Conservation (phyloP, 2,888 invertebrate genomes). For the Fragum fragum region DNA sequence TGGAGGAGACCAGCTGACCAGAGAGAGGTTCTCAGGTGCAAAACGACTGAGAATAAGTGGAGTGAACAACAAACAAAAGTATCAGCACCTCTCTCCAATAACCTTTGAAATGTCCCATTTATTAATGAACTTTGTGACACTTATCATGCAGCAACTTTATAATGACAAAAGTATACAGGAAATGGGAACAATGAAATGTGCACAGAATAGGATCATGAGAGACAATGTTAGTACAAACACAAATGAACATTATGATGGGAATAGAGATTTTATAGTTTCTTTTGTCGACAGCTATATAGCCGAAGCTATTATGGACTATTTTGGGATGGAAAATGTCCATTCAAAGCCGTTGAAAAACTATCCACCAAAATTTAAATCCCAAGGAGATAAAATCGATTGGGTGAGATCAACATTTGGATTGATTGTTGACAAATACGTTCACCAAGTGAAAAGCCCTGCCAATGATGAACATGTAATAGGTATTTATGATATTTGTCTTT, state of each 20-base stretch:
- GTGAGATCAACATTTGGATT: no score
- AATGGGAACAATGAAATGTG: neutral
- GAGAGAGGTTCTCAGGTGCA: slow-evolving; percentile 38
- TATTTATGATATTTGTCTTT: no score
- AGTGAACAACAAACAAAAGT: slow-evolving; percentile 12
- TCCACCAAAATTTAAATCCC: neutral
- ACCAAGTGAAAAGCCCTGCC: no score
- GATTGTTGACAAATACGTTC: no score
- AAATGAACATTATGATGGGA: neutral
- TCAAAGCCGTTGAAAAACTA: neutral
- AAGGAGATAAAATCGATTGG: no score
- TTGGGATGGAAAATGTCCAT: slow-evolving; percentile 2
- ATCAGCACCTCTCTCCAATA: slow-evolving; percentile 4
- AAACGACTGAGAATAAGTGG: slow-evolving; percentile 30
- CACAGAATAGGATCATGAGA: neutral
- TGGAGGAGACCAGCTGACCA: slow-evolving; percentile 39
- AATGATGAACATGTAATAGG: no score
- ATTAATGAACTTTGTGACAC: neutral
- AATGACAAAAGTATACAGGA: neutral
- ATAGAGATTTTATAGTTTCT: neutral
- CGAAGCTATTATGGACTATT: neutral
- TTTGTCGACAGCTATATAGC: neutral
- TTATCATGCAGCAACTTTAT: neutral
- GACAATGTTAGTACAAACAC: neutral
- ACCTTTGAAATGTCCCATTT: slow-evolving; percentile 21